Conservation (phyloP, 2,888 invertebrate genomes). For the Xestia ashworthii region DNA sequence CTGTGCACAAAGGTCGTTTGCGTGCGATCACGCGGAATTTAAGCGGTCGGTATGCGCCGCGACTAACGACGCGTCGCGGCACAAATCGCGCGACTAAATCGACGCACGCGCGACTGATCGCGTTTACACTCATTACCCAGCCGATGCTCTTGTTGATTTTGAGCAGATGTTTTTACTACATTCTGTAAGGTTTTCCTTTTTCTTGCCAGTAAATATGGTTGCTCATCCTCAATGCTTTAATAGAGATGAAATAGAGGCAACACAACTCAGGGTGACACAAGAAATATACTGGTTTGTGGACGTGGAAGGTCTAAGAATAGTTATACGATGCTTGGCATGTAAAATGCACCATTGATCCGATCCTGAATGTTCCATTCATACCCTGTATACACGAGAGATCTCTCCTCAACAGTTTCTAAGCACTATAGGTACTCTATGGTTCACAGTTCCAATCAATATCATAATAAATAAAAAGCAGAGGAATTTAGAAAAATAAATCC, state of each 20-base stretch:
- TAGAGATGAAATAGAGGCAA: neutral
- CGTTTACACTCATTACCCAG: slow-evolving; percentile 59
- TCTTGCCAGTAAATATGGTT: neutral
- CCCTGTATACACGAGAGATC: neutral
- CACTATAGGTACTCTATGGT: neutral
- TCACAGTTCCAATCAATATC: neutral
- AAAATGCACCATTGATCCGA: neutral
- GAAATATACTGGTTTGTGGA: neutral
- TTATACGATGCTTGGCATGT: neutral
- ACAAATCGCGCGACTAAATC: slow-evolving; percentile 68
- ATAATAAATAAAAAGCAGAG: neutral
- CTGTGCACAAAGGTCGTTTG: slow-evolving; percentile 62
- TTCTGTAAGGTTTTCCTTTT: slow-evolving; percentile 8
- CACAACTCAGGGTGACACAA: neutral
- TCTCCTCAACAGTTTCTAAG: slow-evolving; percentile 7
- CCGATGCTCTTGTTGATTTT: slow-evolving; percentile 41
- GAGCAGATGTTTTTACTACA: slow-evolving; percentile 29
- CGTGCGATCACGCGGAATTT: slow-evolving; percentile 65
- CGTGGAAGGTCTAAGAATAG: neutral
- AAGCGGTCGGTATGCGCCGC: slow-evolving; percentile 60
- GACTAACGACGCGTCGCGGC: slow-evolving; percentile 59
- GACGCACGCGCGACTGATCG: slow-evolving; percentile 63
- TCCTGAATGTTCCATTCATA: slow-evolving; percentile 22
- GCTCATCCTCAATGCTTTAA: neutral
- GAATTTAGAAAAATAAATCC: slow-evolving; percentile 32